Conservation (phyloP, 2,888 invertebrate species). For the Xestia rhomboidea region DNA sequence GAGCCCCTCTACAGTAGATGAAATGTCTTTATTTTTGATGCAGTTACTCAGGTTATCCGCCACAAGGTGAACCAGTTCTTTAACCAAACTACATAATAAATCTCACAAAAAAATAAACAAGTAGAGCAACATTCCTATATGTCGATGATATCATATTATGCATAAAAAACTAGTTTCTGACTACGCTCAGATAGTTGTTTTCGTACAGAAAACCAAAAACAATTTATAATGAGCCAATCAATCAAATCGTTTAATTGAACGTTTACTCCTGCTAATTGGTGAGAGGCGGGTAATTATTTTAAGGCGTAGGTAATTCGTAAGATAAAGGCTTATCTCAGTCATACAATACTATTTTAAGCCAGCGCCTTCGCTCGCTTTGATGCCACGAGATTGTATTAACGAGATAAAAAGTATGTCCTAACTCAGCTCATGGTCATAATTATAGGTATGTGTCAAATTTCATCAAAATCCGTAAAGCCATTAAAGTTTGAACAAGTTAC, state of each 20-base stretch:
- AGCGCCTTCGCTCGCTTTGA: background rate
- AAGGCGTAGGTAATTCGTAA: background rate
- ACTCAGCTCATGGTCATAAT: background rate
- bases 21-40: background rate
- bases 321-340: background rate
- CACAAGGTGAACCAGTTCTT: background rate
- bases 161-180: conserved; percentile 25
- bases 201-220: conserved; percentile 13
- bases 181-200: conserved; percentile 4
- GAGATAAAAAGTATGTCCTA: background rate
- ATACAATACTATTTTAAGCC: background rate
- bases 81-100: conserved; percentile 10
- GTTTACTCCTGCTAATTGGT: conserved; percentile 11
- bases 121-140: conserved; percentile 31
- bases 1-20: background rate
- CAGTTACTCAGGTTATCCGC: background rate
- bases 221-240: conserved; percentile 1
- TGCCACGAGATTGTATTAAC: background rate
- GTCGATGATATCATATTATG: conserved; percentile 29
- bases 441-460: background rate
- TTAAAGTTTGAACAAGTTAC: background rate
- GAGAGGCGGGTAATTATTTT: background rate
- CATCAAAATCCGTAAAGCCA: background rate
- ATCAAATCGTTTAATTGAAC: background rate
- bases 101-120: conserved; percentile 27